Conservation (phyloP, 2,888 invertebrate species). For the Trichogramma dendrolimi region DNA sequence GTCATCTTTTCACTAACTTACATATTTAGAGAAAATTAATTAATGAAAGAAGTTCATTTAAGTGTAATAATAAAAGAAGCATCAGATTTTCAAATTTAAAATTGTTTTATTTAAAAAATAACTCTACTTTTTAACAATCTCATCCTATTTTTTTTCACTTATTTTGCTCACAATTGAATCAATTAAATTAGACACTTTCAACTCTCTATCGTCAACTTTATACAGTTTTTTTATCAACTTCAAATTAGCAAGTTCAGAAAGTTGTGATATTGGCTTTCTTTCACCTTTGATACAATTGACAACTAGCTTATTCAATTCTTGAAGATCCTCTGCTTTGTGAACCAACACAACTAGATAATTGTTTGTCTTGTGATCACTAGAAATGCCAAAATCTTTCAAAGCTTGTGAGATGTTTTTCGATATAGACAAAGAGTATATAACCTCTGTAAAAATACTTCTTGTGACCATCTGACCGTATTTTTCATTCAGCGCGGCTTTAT, state of each 20-base stretch:
- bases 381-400: constrained; percentile 63
- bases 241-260: constrained; percentile 54
- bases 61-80: constrained; percentile 28
- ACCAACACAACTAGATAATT: constrained; percentile 54
- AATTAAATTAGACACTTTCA: constrained; percentile 51
- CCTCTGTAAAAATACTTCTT: constrained; percentile 62
- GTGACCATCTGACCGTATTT: constrained; percentile 57
- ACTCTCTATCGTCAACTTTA: constrained; percentile 58
- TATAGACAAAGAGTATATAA: constrained; percentile 65
- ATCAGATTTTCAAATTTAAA: constrained; percentile 29
- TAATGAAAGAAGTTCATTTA: constrained; percentile 24
- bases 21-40: constrained; percentile 19
- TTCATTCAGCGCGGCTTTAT: constrained; percentile 60
- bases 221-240: constrained; percentile 59
- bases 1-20: constrained; percentile 19
- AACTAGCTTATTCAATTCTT: constrained; percentile 44
- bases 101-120: constrained; percentile 25
- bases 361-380: constrained; percentile 48
- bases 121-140: background rate
- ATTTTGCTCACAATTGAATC: constrained; percentile 66
- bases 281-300: constrained; percentile 58
- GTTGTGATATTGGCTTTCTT: constrained; percentile 52
- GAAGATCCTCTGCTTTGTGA: constrained; percentile 40
- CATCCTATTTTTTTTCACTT: constrained; percentile 47
- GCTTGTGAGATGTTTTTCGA: constrained; percentile 69